A percentile compares a stretch with the other conserved stretches of the same genome.
phyloP scores from a whole-genome alignment of 2,797 vertebrate genomes.

The Sebastes nivosus region DNA sequence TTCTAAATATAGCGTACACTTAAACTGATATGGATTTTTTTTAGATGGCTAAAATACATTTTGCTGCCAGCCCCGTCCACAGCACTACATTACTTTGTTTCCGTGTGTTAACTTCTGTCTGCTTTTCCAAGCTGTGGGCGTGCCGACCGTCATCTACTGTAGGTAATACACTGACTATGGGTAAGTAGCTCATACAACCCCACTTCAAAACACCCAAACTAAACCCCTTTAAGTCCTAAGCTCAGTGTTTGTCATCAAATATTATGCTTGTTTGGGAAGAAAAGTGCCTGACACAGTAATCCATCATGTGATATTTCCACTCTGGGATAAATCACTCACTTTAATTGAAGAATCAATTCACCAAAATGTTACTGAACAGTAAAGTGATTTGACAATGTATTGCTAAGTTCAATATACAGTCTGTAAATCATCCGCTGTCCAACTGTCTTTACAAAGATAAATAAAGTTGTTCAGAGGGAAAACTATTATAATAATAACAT shows the following conservation, averaged over 20 bases:
- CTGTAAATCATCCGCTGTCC: not conserved
- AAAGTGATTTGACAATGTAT: not conserved
- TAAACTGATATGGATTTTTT: too few relatives aligned
- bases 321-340: not conserved
- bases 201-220: not conserved
- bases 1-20: too few relatives aligned
- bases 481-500: not conserved
- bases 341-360: not conserved
- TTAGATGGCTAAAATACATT: too few relatives aligned
- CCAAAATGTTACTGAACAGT: not conserved
- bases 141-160: too few relatives aligned
- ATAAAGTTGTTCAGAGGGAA: not conserved
- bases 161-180: not conserved
- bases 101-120: too few relatives aligned
- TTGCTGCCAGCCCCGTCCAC: too few relatives aligned
- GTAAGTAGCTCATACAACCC: not conserved
- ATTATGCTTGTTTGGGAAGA: not conserved
- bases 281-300: not conserved
- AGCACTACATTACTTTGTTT: too few relatives aligned
- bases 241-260: not conserved
- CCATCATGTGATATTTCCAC: not conserved
- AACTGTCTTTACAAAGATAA: not conserved
- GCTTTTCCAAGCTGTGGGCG: too few relatives aligned
- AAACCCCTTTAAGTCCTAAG: not conserved
- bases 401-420: not conserved